These are phyloP conservation scores for Oceanites oceanicus DNA, from an alignment of 2,113 vertebrate genomes.

Conservation along the genomic window DNA sequence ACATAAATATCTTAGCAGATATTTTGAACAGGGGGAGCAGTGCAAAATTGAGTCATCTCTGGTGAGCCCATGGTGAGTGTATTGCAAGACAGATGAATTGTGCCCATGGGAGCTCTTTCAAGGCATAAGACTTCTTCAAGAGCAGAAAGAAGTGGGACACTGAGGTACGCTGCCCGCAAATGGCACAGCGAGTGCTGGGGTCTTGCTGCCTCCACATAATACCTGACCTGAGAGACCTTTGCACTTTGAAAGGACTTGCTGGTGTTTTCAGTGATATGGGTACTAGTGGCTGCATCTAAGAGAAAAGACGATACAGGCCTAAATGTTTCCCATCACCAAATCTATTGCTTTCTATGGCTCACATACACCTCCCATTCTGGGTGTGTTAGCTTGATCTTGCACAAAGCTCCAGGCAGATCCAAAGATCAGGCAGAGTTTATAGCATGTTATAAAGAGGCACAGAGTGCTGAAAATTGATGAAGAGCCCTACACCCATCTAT, in stretches of 20 bases:
- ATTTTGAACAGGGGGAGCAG: background rate
- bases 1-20: background rate
- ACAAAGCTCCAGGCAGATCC: background rate
- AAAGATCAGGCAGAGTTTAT: background rate
- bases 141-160: background rate
- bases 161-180: background rate
- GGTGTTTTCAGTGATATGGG: background rate
- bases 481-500: background rate
- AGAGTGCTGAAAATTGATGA: background rate
- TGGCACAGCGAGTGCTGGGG: fast-evolving
- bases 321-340: background rate
- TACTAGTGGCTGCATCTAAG: background rate
- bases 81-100: background rate
- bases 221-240: background rate
- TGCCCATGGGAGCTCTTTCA: background rate
- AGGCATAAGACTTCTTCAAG: background rate
- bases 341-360: background rate
- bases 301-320: background rate
- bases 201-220: background rate
- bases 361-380: background rate
- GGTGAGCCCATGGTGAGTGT: background rate
- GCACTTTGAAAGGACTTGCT: background rate
- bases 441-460: background rate
- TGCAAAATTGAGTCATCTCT: background rate
- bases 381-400: background rate